These are phyloP conservation scores for Drosophila aldrichi DNA, from an alignment of 2,888 invertebrate genomes.

Conservation along the genomic window DNA sequence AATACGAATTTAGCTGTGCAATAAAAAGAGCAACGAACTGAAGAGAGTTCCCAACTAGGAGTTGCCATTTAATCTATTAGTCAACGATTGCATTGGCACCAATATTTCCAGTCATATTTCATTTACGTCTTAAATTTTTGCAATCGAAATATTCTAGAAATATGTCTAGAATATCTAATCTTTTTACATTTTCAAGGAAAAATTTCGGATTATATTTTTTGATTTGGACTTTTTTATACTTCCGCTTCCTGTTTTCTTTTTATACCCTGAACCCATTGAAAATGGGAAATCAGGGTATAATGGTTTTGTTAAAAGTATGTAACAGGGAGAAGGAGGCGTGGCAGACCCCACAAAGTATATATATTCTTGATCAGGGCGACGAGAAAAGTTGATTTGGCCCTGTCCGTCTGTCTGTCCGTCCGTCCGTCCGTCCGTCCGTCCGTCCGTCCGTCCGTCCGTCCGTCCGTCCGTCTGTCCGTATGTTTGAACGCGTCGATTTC, in stretches of 20 bases:
- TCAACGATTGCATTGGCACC: not conserved
- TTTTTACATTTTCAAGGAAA: not conserved
- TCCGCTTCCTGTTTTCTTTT: not conserved
- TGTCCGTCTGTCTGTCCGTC: too few species aligned
- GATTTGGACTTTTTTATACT: not conserved
- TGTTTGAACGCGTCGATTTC: too few species aligned
- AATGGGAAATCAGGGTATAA: too few species aligned
- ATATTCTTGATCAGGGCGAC: too few species aligned
- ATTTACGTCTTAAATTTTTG: not conserved
- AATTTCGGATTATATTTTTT: not conserved
- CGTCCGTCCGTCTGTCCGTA: too few species aligned
- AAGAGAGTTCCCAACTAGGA: not conserved
- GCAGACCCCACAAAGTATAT: too few species aligned
- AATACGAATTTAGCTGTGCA: not conserved
- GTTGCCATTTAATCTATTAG: not conserved
- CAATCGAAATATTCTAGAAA: not conserved
- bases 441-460: too few species aligned
- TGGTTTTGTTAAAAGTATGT: too few species aligned
- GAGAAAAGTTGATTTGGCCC: too few species aligned
- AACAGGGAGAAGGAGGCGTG: too few species aligned
- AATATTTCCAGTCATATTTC: not conserved
- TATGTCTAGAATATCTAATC: slow-evolving; percentile 2
- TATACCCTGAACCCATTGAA: too few species aligned
- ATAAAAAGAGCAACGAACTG: slow-evolving; percentile 4
- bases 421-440: too few species aligned